Conservation (phyloP, 1,140 invertebrate genomes). For the Cephus cinctus region DNA sequence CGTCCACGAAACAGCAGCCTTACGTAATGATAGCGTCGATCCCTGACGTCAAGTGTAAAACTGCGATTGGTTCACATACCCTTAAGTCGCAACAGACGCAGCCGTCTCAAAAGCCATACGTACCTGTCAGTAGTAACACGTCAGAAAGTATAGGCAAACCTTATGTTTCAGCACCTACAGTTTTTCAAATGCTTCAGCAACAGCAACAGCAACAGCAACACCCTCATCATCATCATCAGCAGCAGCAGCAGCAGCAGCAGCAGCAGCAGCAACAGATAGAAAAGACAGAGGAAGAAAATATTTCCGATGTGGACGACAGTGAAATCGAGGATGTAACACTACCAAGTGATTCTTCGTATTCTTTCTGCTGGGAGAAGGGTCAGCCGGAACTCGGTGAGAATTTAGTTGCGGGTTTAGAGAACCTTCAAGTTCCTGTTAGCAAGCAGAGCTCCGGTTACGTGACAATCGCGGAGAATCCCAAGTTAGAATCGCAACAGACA, state of each 20-base stretch:
- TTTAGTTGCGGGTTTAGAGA: too few species aligned
- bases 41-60: slow-evolving; percentile 28
- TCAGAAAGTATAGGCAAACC: slow-evolving; percentile 17
- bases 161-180: slow-evolving; percentile 29
- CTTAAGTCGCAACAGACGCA: too few species aligned
- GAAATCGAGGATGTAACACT: slow-evolving; percentile 11
- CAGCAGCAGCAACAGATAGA: slow-evolving; percentile 12
- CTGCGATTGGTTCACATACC: too few species aligned
- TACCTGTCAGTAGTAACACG: background rate
- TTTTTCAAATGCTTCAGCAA: slow-evolving; percentile 36
- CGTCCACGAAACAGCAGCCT: slow-evolving; percentile 23
- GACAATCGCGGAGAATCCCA: slow-evolving; percentile 27
- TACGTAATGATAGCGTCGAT: slow-evolving; percentile 40
- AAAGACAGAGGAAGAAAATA: slow-evolving; percentile 16
- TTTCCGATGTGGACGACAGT: slow-evolving; percentile 23
- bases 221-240: background rate
- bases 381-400: too few species aligned
- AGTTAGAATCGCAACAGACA: slow-evolving; percentile 11
- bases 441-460: slow-evolving; percentile 26
- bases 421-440: slow-evolving; percentile 3
- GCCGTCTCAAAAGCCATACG: slow-evolving; percentile 1
- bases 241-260: slow-evolving; percentile 12
- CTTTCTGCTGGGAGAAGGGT: slow-evolving; percentile 26
- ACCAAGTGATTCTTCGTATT: slow-evolving; percentile 6
- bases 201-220: slow-evolving; percentile 2